Conservation (phyloP, 2,113 vertebrate genomes). For the Paradoxurus hermaphroditus region DNA sequence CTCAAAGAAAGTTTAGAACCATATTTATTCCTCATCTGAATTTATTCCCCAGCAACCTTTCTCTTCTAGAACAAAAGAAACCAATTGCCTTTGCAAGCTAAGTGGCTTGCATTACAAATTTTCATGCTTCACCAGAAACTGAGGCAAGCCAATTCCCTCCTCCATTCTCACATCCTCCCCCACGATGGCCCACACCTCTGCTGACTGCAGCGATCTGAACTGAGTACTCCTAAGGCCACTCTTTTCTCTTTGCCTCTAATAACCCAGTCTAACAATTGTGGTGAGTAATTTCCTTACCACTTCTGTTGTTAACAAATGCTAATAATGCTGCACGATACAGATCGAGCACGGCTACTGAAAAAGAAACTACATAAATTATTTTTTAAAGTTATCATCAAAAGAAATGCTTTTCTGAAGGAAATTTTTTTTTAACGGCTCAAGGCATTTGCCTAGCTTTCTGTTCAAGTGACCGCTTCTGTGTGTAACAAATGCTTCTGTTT, state of each 20-base stretch:
- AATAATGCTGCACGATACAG: constrained; percentile 37
- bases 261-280: not conserved
- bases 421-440: constrained; percentile 56
- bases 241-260: constrained; percentile 19
- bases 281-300: constrained; percentile 73
- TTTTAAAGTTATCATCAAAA: constrained; percentile 67
- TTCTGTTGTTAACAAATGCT: constrained; percentile 58
- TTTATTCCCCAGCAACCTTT: not conserved
- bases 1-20: not conserved
- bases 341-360: constrained; percentile 56
- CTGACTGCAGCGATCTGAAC: constrained; percentile 43
- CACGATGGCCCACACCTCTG: constrained; percentile 1
- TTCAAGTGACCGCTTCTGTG: constrained; percentile 48
- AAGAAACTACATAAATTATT: constrained; percentile 71
- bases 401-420: constrained; percentile 70
- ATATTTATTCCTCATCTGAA: not conserved
- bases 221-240: not conserved
- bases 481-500: not conserved
- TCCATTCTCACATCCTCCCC: constrained; percentile 48
- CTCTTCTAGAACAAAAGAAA: not conserved
- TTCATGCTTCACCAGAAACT: not conserved
- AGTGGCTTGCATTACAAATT: not conserved
- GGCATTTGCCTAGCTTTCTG: not conserved
- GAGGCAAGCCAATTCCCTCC: not conserved
- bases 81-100: not conserved